Evolutionary conservation across 2,113 vertebrate species (phyloP).

Genomic region (Dasypus novemcinctus): DNA sequence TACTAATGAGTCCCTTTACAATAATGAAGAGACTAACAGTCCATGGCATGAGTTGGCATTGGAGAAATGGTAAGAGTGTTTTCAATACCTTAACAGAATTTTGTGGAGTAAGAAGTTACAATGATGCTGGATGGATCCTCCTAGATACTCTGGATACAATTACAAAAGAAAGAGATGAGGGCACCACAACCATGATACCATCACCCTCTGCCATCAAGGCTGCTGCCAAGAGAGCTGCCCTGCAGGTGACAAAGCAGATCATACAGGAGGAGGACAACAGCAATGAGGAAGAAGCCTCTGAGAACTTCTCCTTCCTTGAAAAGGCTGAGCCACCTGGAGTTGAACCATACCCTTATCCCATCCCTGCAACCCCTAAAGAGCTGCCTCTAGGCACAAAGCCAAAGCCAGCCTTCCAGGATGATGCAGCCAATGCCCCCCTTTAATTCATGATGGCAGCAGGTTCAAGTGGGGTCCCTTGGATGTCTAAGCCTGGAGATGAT

Average conservation of each 20-base stretch:
- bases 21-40: too few species aligned
- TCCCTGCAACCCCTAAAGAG: constrained; percentile 77
- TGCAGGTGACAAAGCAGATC: constrained; percentile 93
- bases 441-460: constrained; percentile 88
- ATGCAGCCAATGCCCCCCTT: constrained; percentile 90
- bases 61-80: too few species aligned
- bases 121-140: too few species aligned
- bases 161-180: too few species aligned
- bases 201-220: constrained; percentile 98
- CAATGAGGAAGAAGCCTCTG: constrained; percentile 91
- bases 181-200: constrained; percentile 82
- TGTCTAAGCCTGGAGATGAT: constrained; percentile 62
- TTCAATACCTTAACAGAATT: too few species aligned
- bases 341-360: too few species aligned
- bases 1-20: too few species aligned
- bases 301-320: constrained; percentile 94
- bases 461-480: constrained; percentile 79
- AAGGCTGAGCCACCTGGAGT: constrained; percentile 81
- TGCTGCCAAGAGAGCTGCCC: constrained; percentile 96
- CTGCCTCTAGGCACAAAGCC: constrained; percentile 84
- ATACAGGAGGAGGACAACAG: constrained; percentile 93
- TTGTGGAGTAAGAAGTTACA: too few species aligned
- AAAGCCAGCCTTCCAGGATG: constrained; percentile 83
- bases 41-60: too few species aligned
- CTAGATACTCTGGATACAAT: too few species aligned